phyloP scores from a whole-genome alignment of 2,113 vertebrate species.

The Bettongia penicillata region DNA sequence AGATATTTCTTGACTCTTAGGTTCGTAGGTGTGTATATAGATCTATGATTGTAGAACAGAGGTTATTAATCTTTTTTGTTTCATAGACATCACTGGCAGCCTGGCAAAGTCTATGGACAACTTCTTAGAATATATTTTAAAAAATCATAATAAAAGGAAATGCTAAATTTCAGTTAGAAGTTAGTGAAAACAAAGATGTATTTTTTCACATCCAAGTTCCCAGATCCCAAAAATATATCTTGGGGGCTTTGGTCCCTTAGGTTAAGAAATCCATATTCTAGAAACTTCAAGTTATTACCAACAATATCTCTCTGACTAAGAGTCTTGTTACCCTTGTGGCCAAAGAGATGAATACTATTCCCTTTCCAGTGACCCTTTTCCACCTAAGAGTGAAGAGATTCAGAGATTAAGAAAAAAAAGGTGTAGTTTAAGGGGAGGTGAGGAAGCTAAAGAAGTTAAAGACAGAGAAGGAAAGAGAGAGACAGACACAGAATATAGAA shows the following conservation, averaged over 20 bases:
- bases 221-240: neutral
- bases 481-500: neutral
- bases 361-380: neutral
- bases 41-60: neutral
- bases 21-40: neutral
- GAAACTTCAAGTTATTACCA: neutral
- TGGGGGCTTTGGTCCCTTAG: neutral
- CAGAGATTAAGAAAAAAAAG: neutral
- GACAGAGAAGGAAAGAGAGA: neutral
- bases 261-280: neutral
- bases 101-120: neutral
- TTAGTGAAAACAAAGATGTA: neutral
- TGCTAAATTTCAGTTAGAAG: neutral
- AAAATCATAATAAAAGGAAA: neutral
- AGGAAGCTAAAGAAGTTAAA: neutral
- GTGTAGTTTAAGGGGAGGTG: neutral
- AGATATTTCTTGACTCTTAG: neutral
- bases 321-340: neutral
- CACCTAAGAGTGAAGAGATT: neutral
- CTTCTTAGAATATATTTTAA: neutral
- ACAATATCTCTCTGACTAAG: neutral
- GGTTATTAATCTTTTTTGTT: neutral
- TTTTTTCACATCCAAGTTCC: neutral
- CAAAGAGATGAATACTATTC: neutral
- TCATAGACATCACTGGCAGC: neutral